phyloP scores from a whole-genome alignment of 2,797 vertebrate species.

The Phrynocephalus forsythii region DNA sequence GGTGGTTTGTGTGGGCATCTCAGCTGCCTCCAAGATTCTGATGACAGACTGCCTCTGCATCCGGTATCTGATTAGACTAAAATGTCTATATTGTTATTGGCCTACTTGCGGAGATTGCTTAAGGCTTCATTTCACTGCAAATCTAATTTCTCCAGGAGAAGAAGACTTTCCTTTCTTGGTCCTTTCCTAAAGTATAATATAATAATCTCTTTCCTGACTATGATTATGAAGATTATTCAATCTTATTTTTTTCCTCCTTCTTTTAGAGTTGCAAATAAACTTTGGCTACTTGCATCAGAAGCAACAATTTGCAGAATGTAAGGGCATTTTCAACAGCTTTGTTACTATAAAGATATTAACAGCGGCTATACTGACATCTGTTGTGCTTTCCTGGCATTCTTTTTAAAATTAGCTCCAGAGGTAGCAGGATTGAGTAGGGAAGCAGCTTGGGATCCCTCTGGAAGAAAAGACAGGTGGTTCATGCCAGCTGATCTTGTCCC shows the following conservation, averaged over 20 bases:
- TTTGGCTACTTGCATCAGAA: slow-evolving; percentile 88
- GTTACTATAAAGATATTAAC: neutral
- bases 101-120: slow-evolving; percentile 61
- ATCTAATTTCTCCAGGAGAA: slow-evolving; percentile 49
- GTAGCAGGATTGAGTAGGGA: neutral
- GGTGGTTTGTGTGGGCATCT: slow-evolving; percentile 69
- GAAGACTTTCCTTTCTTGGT: slow-evolving; percentile 45
- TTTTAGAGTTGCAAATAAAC: slow-evolving; percentile 76
- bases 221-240: slow-evolving; percentile 32
- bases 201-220: slow-evolving; percentile 58
- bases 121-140: slow-evolving; percentile 66
- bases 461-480: no score
- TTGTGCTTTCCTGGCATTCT: neutral
- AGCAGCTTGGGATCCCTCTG: neutral
- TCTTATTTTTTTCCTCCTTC: slow-evolving; percentile 37
- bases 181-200: slow-evolving; percentile 44
- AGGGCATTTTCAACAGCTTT: slow-evolving; percentile 70
- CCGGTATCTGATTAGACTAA: slow-evolving; percentile 66
- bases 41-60: slow-evolving; percentile 74
- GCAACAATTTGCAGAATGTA: slow-evolving; percentile 86
- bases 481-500: no score
- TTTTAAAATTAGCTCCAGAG: neutral
- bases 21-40: slow-evolving; percentile 60
- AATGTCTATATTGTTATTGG: slow-evolving; percentile 48
- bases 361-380: neutral